phyloP scores from a whole-genome alignment of 2,888 invertebrate genomes.

The Diarsia dahlii region DNA sequence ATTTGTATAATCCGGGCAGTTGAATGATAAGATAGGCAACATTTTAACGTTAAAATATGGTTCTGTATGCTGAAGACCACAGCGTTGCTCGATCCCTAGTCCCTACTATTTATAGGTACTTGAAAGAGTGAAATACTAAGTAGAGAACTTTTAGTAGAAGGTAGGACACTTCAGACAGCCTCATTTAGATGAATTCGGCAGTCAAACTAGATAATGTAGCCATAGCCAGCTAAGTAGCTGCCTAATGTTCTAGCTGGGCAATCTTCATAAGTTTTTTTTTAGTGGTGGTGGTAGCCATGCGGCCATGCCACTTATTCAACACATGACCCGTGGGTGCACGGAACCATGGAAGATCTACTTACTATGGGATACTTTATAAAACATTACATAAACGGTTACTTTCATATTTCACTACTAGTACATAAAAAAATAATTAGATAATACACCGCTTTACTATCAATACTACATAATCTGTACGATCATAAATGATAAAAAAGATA shows the following conservation, averaged over 20 bases:
- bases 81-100: neutral
- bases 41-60: conserved; percentile 18
- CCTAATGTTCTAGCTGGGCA: neutral
- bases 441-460: conserved; percentile 15
- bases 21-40: conserved; percentile 49
- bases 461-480: conserved; percentile 28
- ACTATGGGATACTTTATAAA: neutral
- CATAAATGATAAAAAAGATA: conserved; percentile 13
- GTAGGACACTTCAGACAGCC: no score
- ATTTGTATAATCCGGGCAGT: conserved; percentile 54
- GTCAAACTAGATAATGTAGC: neutral
- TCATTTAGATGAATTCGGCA: neutral
- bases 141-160: neutral
- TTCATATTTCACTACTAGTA: conserved; percentile 16
- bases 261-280: neutral
- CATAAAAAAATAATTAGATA: conserved; percentile 1
- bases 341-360: neutral
- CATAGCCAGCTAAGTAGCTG: no score
- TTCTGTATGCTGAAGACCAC: neutral
- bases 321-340: neutral
- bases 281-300: neutral
- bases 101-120: neutral
- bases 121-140: neutral
- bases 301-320: neutral
- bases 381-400: neutral